Conservation (phyloP, 2,797 vertebrate species). For the Rhincodon typus region DNA sequence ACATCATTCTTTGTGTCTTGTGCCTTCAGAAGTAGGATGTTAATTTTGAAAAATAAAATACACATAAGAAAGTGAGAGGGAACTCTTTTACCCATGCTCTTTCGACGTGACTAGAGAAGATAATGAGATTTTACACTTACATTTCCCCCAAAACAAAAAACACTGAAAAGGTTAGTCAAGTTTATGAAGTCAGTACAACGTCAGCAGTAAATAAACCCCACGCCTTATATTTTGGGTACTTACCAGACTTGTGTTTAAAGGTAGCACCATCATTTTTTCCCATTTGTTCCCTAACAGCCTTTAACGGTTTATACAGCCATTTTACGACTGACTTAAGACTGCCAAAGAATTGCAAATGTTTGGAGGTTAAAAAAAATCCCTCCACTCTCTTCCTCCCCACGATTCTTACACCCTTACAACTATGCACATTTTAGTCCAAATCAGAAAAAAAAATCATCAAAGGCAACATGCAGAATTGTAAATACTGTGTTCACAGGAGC, state of each 20-base stretch:
- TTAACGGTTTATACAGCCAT: neutral
- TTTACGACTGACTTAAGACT: neutral
- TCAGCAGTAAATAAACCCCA: neutral
- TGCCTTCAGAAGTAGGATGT: neutral
- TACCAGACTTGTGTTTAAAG: slow-evolving; percentile 6
- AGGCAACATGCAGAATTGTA: slow-evolving; percentile 53
- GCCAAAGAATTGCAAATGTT: neutral
- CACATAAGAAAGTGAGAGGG: slow-evolving; percentile 34
- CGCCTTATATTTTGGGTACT: neutral
- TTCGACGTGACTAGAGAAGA: neutral
- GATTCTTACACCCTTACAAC: neutral
- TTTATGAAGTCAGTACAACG: slow-evolving; percentile 4
- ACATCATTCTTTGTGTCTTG: neutral
- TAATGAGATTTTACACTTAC: slow-evolving; percentile 15
- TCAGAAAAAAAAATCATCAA: slow-evolving; percentile 11
- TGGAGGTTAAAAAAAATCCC: neutral
- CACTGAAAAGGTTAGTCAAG: neutral
- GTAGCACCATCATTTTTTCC: neutral
- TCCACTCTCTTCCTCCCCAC: neutral
- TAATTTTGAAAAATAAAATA: slow-evolving; percentile 13
- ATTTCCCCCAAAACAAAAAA: neutral
- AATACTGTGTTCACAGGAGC: slow-evolving; percentile 51
- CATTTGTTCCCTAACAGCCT: neutral
- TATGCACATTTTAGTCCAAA: slow-evolving; percentile 1
- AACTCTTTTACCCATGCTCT: slow-evolving; percentile 1